Conservation (phyloP, 2,113 vertebrate genomes). For the Poicephalus gulielmi region DNA sequence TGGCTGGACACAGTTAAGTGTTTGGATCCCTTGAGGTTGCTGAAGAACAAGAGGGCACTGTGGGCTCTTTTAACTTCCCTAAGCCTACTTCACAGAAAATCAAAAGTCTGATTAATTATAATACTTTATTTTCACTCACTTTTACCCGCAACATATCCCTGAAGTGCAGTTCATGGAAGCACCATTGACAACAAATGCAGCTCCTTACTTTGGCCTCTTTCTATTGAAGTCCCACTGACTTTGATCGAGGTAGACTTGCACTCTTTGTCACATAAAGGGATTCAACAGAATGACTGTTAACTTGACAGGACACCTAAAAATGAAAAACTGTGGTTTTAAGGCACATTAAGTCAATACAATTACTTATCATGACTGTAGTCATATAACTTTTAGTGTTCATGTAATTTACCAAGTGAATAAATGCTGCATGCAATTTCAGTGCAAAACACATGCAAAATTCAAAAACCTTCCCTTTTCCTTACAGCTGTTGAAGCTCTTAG, state of each 20-base stretch:
- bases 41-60: constrained; percentile 63
- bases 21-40: neutral
- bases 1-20: neutral
- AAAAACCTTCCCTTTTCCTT: constrained; percentile 31
- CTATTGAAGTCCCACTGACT: neutral
- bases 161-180: neutral
- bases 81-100: neutral
- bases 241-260: neutral
- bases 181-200: neutral
- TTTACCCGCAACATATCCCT: neutral
- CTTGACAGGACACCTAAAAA: constrained; percentile 26
- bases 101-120: neutral
- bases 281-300: neutral
- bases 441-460: constrained; percentile 3
- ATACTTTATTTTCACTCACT: neutral
- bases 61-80: constrained; percentile 40
- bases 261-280: neutral
- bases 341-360: constrained; percentile 6
- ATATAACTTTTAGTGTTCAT: neutral
- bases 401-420: constrained; percentile 39
- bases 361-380: neutral
- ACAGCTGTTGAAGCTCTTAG: constrained; percentile 49
- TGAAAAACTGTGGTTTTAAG: constrained; percentile 28
- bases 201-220: constrained; percentile 2
- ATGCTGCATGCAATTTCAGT: neutral